Base-by-base conservation (phyloP, 2,113 vertebrate species). In the Papio anubis region DNA sequence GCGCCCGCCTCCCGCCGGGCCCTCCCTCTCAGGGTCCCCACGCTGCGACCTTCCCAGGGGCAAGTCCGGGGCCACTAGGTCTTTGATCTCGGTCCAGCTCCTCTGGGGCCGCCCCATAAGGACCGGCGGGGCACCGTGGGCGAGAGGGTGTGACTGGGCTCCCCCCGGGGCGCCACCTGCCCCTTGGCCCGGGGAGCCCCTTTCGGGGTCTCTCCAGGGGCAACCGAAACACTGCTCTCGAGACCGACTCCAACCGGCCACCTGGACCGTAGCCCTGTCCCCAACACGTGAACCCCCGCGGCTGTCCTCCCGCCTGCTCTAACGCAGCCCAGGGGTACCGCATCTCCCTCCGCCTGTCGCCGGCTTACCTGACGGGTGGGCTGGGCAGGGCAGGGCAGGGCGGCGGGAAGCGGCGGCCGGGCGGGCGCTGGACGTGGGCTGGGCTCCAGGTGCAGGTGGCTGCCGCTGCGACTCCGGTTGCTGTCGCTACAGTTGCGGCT, bases 401-500 rank as follows among this genome's bases (percentile, higher is more conserved):
- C 50, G 45, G 95, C 88, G 76, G 93, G 87, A 61, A 95, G 92
- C 82, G 30, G 89, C 83, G 66, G 93, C 81, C 61, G 2, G 30
- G 57, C 50, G 52, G 92, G 95, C 89, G 93, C 97, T 88, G 95
- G 90, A 72, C 96, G 68, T 35, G 96, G 87, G 88, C 94, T 43
- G 73, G 86, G 79, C 52, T 81, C 97, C 97, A 97, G 96, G 97
- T 93, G 97, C 97, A 97, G 97, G 98, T 78, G 96, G 96, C 75
- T 66, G 88, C 83, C 52, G 92, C 87, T 48, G 97, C 96, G 96
- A 79, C 96, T 92, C 92, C 1, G 38, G 90, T 50, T 55, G 92
- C 96, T 23, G 96, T 96, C 92, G 92, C 93, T 96, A 89, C 95
- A 68, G 81, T 87, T 61, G 95, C 96, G 18, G 89, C 85, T 96